Evolutionary conservation across 2,797 vertebrate genomes (phyloP).

Genomic region (Dendrocincla tyrannina): DNA sequence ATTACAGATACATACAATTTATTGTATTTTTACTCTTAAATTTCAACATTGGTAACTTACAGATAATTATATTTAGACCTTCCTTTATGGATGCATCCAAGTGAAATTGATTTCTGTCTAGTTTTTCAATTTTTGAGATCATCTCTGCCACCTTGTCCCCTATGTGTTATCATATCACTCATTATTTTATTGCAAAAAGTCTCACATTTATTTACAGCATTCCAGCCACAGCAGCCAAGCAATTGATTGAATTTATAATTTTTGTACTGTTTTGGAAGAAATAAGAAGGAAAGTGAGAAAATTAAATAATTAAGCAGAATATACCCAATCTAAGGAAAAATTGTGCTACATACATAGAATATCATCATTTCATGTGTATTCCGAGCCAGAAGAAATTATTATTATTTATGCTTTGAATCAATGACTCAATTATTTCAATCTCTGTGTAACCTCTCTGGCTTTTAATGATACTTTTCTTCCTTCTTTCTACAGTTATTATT

Average conservation of each 20-base stretch:
- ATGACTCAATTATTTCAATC: not conserved
- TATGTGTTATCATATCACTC: not conserved
- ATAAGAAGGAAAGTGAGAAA: not conserved
- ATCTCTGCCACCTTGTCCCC: not conserved
- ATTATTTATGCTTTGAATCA: not conserved
- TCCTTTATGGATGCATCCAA: not conserved
- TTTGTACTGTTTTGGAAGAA: not conserved
- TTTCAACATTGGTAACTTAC: not conserved
- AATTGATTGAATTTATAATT: not conserved
- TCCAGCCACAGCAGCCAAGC: not conserved
- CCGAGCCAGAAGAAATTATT: not conserved
- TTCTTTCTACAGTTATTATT: not conserved
- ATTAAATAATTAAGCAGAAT: not conserved
- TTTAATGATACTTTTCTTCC: not conserved
- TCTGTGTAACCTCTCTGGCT: not conserved
- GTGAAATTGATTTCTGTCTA: not conserved
- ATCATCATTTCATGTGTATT: not conserved
- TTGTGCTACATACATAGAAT: not conserved
- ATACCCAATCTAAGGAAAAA: not conserved
- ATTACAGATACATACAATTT: not conserved
- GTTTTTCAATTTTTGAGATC: not conserved
- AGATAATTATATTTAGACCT: not conserved
- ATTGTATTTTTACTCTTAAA: not conserved
- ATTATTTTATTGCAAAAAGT: not conserved
- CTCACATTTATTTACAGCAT: not conserved